Evolutionary conservation across 2,797 vertebrate species (phyloP).

Genomic region (Hydrocynus forskahlii): DNA sequence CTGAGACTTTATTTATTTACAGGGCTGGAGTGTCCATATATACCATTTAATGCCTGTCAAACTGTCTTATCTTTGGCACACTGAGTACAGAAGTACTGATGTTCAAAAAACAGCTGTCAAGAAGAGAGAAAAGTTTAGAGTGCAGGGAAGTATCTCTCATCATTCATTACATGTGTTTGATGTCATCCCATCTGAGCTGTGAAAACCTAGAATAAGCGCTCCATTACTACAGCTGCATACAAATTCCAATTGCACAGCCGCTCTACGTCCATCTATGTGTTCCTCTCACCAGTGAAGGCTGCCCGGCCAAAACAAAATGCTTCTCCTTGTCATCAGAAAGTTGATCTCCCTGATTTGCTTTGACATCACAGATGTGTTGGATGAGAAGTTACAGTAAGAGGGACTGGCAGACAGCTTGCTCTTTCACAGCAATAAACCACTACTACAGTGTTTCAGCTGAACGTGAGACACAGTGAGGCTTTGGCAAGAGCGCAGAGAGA

Average conservation of each 20-base stretch:
- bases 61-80: no score
- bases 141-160: not conserved
- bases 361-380: conserved; percentile 23
- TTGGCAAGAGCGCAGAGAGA: not conserved
- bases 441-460: not conserved
- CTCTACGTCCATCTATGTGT: not conserved
- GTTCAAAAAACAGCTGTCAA: not conserved
- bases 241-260: not conserved
- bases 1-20: no score
- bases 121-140: not conserved
- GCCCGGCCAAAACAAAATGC: not conserved
- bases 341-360: not conserved
- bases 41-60: no score
- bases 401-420: not conserved
- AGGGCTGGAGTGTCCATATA: no score
- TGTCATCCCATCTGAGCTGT: not conserved
- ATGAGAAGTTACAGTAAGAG: conserved; percentile 22
- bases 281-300: not conserved
- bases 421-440: conserved; percentile 1
- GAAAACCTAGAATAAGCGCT: not conserved
- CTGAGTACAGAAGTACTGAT: no score
- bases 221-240: not conserved
- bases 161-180: not conserved
- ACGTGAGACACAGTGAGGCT: not conserved
- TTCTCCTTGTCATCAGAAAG: not conserved